A percentile compares a stretch with the other conserved stretches of the same genome.
These are phyloP conservation scores for Athalia rosae DNA, from an alignment of 2,888 invertebrate species.

Conservation along the genomic window DNA sequence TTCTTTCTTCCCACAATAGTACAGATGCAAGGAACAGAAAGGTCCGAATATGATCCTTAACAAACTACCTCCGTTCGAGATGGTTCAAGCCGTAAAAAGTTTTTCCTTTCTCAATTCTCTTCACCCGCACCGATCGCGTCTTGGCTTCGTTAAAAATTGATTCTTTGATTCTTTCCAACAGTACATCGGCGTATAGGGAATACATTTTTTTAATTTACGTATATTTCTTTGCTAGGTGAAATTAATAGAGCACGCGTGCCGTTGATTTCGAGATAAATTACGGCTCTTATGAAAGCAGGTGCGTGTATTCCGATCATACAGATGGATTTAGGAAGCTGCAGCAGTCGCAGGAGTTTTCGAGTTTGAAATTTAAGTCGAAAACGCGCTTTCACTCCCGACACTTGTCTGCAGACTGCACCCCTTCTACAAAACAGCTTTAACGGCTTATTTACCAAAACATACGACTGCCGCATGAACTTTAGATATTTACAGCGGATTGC, in stretches of 20 bases:
- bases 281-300: slow-evolving; percentile 39
- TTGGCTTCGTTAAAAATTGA: too few species aligned
- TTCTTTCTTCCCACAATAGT: too few species aligned
- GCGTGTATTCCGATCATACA: slow-evolving; percentile 18
- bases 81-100: neutral
- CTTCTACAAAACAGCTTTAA: slow-evolving; percentile 41
- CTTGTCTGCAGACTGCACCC: slow-evolving; percentile 40
- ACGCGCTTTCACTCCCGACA: slow-evolving; percentile 23
- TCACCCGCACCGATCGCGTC: too few species aligned
- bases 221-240: neutral
- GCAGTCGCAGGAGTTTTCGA: too few species aligned
- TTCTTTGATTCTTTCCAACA: too few species aligned
- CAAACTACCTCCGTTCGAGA: too few species aligned
- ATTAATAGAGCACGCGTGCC: neutral
- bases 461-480: slow-evolving; percentile 46
- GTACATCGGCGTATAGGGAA: too few species aligned
- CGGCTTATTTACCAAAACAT: slow-evolving; percentile 48
- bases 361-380: too few species aligned
- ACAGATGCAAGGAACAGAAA: too few species aligned
- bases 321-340: slow-evolving; percentile 1
- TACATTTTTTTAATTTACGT: neutral
- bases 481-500: slow-evolving; percentile 44
- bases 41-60: too few species aligned
- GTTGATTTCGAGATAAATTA: slow-evolving; percentile 14
- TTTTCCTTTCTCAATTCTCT: neutral